Evolutionary conservation across 2,113 vertebrate species (phyloP).

Genomic region (Indicator indicator): DNA sequence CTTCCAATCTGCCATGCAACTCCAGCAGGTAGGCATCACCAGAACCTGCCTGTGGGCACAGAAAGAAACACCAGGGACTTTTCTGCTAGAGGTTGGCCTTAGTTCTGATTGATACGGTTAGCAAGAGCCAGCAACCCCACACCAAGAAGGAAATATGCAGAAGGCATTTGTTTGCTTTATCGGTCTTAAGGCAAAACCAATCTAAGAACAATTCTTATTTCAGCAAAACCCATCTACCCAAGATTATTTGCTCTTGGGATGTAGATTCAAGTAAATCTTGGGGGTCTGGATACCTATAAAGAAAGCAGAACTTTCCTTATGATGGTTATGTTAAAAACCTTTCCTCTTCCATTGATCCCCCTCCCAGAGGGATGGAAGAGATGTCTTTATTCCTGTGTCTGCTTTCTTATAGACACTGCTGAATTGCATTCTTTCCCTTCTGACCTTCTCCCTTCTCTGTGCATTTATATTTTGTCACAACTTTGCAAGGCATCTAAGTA

Average conservation of each 20-base stretch:
- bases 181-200: neutral
- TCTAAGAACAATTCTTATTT: neutral
- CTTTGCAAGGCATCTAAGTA: neutral
- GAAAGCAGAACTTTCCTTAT: neutral
- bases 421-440: neutral
- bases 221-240: neutral
- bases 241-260: neutral
- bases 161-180: neutral
- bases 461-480: neutral
- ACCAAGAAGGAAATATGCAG: neutral
- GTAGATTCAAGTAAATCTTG: neutral
- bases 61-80: neutral
- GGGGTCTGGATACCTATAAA: neutral
- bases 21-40: neutral
- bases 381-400: neutral
- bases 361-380: neutral
- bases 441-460: neutral
- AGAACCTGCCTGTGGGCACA: neutral
- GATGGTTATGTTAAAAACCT: neutral
- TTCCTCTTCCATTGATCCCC: neutral
- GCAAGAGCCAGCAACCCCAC: neutral
- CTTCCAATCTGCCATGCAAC: too few species aligned
- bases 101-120: neutral
- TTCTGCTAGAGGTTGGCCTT: neutral
- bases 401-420: neutral